Base-by-base conservation (phyloP, 2,113 vertebrate genomes). In the Erythrocebus patas region DNA sequence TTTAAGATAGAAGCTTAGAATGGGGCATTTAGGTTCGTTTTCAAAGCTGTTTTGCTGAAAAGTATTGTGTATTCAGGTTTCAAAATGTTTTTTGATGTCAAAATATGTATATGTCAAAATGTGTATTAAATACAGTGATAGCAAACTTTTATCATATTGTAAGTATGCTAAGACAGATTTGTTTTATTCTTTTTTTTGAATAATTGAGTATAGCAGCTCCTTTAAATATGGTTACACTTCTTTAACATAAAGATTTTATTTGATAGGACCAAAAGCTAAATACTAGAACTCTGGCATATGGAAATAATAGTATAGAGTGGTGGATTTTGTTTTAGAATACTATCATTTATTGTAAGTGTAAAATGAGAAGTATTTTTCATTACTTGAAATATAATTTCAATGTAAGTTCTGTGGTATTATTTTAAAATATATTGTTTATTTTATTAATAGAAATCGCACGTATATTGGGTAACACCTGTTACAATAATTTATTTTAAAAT, bases 131-230 rank as follows among this genome's bases (percentile, higher is more conserved):
- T 95, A 59, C 61, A 94, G 9, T 70, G 82, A 78, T 90, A 70
- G 61, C 91, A 40, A 90, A 96, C 0, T 13, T 97, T 52, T 94
- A 7, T 90, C 86, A 87, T 87, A 8, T 88, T 94, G 93, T 98
- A 55, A 98, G 84, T 95, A 90, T 73, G 59, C 25, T 55, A 94
- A 88, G 70, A 91, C 66, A 76, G 89, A 73, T 90, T 98, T 98
- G 79, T 5, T n/a, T 35, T 97, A 35, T 93, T 80, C 64, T 96
- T 76, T 95, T 89, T 98, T 59, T 38, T 97, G 27, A 87, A 45
- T 97, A 6, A 95, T 98, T 97, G 94, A 97, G 82, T 97, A 97
- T 80, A 98, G 96, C 91, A 96, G 32, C 38, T 92, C 64, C 83
- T 64, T 94, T 93, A 25, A 52, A 94, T 52, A 87, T 89, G n/a